These are phyloP conservation scores for Sebastes ruberrimus DNA, from an alignment of 2,797 vertebrate species.

Conservation along the genomic window DNA sequence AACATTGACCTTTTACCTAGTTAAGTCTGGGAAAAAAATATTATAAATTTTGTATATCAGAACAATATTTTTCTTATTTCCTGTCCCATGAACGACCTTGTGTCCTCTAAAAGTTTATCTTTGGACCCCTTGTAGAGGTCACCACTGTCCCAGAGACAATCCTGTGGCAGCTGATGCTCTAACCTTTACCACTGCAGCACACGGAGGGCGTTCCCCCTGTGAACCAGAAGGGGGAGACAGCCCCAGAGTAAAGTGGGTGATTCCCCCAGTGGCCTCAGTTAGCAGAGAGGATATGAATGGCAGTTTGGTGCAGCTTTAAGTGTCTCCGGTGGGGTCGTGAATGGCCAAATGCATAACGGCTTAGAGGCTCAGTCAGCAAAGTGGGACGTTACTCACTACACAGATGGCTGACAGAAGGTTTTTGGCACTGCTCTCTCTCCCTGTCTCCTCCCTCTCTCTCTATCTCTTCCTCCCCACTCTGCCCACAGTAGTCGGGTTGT, in stretches of 20 bases:
- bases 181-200: slow-evolving; percentile 22
- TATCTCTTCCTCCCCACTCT: neutral
- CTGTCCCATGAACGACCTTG: neutral
- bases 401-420: slow-evolving; percentile 57
- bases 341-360: slow-evolving; percentile 28
- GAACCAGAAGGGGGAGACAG: slow-evolving; percentile 69
- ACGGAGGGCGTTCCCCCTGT: neutral
- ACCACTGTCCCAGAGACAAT: neutral
- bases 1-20: neutral
- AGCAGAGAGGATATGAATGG: slow-evolving; percentile 31
- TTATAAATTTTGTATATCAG: neutral
- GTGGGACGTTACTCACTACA: slow-evolving; percentile 35
- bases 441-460: neutral
- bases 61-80: neutral
- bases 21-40: neutral
- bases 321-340: slow-evolving; percentile 31
- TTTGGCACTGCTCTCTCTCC: slow-evolving; percentile 14
- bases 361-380: slow-evolving; percentile 58
- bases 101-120: neutral
- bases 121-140: neutral
- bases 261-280: slow-evolving; percentile 18
- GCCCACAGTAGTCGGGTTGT: slow-evolving; percentile 5
- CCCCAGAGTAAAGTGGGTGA: slow-evolving; percentile 5
- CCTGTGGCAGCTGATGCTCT: neutral
- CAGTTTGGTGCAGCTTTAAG: slow-evolving; percentile 43